These are phyloP conservation scores for Ceyx cyanopectus DNA, from an alignment of 2,113 vertebrate genomes.

Conservation along the genomic window DNA sequence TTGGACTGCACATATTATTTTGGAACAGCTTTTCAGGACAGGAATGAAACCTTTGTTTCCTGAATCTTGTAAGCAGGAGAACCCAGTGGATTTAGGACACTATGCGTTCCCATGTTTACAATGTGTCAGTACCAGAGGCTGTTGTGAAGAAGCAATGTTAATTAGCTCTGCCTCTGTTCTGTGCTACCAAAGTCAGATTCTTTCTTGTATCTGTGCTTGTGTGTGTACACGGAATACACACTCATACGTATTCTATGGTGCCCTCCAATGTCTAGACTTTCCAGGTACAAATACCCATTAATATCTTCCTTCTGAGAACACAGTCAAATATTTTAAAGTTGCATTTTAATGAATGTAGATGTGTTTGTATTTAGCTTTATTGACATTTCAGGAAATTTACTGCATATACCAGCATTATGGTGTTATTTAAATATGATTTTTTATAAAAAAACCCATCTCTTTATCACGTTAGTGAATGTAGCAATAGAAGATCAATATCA, in stretches of 20 bases:
- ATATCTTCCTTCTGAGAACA: neutral
- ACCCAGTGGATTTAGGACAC: neutral
- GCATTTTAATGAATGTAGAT: neutral
- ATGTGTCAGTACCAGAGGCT: neutral
- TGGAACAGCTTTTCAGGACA: neutral
- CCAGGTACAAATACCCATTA: neutral
- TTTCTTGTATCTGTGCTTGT: neutral
- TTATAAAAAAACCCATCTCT: neutral
- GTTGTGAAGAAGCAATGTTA: neutral
- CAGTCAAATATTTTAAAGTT: neutral
- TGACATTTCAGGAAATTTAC: neutral
- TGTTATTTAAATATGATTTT: neutral
- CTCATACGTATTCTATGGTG: neutral
- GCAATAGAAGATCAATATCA: conserved; percentile 2
- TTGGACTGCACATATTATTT: neutral
- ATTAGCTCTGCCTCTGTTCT: neutral
- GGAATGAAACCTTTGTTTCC: neutral
- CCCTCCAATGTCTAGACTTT: neutral
- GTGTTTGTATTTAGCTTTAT: neutral
- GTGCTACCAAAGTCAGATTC: neutral
- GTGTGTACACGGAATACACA: no score
- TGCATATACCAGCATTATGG: neutral
- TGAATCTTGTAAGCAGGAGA: neutral
- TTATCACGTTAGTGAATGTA: neutral
- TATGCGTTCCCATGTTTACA: accelerated